A percentile compares a stretch with the other conserved stretches of the same genome.
Evolutionary conservation across 2,113 vertebrate species (phyloP).

Genomic region (Dipodomys spectabilis): DNA sequence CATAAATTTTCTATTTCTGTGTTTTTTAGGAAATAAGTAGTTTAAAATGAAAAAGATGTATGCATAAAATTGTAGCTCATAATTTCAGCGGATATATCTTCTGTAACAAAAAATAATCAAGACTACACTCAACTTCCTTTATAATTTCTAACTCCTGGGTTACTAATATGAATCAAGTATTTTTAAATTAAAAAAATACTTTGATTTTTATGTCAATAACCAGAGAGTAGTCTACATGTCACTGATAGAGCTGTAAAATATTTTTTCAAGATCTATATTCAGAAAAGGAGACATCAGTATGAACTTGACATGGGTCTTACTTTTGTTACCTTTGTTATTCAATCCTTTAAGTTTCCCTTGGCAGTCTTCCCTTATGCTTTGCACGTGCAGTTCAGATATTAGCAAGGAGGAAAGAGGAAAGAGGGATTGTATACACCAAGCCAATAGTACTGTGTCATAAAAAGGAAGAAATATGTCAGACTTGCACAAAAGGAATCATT

Average conservation of each 20-base stretch:
- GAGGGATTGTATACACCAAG: neutral
- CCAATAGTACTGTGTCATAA: neutral
- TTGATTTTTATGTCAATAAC: neutral
- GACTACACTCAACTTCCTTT: neutral
- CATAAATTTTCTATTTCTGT: neutral
- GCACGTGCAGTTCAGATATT: neutral
- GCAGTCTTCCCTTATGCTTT: neutral
- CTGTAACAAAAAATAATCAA: constrained; percentile 14
- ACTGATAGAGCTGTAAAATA: constrained; percentile 3
- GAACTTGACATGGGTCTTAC: neutral
- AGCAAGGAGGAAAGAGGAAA: neutral
- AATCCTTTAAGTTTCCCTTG: neutral
- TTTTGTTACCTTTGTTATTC: neutral
- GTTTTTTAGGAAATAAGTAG: constrained; percentile 11
- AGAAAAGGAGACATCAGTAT: constrained; percentile 15
- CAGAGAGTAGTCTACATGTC: neutral
- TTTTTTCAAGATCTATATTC: constrained; percentile 24
- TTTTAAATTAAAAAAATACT: neutral
- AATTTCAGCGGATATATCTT: neutral
- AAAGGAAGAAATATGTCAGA: neutral
- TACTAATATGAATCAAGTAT: neutral
- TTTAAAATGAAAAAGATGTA: constrained; percentile 1
- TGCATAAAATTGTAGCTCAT: constrained; percentile 20
- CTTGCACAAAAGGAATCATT: neutral
- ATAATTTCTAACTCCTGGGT: neutral